A percentile compares a stretch with the other conserved stretches of the same genome.
Evolutionary conservation across 2,888 invertebrate species (phyloP).

Genomic region (Mythimna ferrago): DNA sequence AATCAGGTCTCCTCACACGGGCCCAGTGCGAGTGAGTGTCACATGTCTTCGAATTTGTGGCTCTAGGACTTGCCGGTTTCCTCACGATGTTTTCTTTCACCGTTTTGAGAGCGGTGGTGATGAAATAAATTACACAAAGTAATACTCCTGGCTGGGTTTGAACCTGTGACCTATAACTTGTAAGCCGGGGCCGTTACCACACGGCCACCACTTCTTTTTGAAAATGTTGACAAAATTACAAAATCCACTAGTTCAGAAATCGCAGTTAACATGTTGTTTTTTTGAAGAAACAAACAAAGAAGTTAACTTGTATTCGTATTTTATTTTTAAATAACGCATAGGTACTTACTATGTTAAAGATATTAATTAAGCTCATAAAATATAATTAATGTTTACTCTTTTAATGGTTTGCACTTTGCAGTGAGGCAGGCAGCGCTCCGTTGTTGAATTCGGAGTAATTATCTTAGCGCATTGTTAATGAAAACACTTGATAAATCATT

Average conservation of each 20-base stretch:
- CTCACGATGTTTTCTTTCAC: too few relatives aligned
- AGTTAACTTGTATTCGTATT: not conserved
- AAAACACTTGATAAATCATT: conserved; percentile 42
- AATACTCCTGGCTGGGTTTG: too few relatives aligned
- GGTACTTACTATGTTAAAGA: not conserved
- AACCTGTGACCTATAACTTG: too few relatives aligned
- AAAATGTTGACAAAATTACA: conserved; percentile 41
- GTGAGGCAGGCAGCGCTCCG: conserved; percentile 3
- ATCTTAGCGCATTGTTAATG: conserved; percentile 37
- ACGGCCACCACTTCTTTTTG: conserved; percentile 7
- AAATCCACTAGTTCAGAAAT: conserved; percentile 27
- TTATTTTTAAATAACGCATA: not conserved
- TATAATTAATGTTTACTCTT: conserved; percentile 1
- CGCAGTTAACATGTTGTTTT: conserved; percentile 5
- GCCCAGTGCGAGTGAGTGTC: too few relatives aligned
- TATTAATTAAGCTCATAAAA: conserved; percentile 15
- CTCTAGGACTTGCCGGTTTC: too few relatives aligned
- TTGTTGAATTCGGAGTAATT: conserved; percentile 36
- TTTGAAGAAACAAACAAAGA: conserved; percentile 14
- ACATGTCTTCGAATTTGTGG: too few relatives aligned
- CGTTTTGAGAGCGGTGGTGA: too few relatives aligned
- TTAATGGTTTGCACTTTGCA: conserved; percentile 13
- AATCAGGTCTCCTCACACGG: too few relatives aligned
- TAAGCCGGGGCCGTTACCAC: too few relatives aligned
- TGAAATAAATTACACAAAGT: too few relatives aligned